These are phyloP conservation scores for Hemicentrotus pulcherrimus DNA, from an alignment of 35 echinoderm and acorn worm species.

Conservation along the genomic window DNA sequence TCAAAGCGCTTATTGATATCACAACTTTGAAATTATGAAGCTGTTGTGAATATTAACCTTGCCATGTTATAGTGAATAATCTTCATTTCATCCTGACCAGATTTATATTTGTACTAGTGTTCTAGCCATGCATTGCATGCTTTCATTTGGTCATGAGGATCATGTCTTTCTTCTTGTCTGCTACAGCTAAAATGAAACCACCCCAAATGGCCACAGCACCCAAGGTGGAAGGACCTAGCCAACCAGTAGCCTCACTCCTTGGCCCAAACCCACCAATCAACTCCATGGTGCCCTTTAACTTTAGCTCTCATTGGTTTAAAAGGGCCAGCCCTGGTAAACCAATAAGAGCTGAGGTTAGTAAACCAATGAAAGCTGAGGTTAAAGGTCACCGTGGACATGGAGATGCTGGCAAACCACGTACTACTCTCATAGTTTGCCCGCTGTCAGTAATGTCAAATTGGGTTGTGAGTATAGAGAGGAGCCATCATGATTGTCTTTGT, in stretches of 20 bases:
- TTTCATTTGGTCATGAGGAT: too few relatives aligned
- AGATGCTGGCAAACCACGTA: slow-evolving; percentile 45
- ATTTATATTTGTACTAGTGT: too few relatives aligned
- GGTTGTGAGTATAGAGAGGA: slow-evolving; percentile 62
- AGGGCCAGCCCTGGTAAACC: background rate
- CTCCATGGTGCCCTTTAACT: too few relatives aligned
- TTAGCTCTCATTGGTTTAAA: background rate
- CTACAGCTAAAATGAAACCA: background rate
- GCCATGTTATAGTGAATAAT: too few relatives aligned
- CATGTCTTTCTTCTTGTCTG: background rate
- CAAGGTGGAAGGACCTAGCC: slow-evolving; percentile 23
- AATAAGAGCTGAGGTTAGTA: background rate
- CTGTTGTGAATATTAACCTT: too few relatives aligned
- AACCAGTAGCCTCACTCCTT: background rate
- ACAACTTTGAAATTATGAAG: too few relatives aligned
- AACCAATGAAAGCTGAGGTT: background rate
- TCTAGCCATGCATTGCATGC: too few relatives aligned
- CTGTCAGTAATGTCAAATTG: slow-evolving; percentile 85
- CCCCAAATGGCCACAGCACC: background rate
- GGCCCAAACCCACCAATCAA: too few relatives aligned
- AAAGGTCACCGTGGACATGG: background rate
- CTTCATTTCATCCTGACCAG: too few relatives aligned
- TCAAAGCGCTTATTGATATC: too few relatives aligned
- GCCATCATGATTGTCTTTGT: too few relatives aligned
- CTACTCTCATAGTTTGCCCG: slow-evolving; percentile 89